A percentile compares a stretch with the other conserved stretches of the same genome.
Conservation (phyloP, 2,888 invertebrate species). For the Muschampia plurimacula region DNA sequence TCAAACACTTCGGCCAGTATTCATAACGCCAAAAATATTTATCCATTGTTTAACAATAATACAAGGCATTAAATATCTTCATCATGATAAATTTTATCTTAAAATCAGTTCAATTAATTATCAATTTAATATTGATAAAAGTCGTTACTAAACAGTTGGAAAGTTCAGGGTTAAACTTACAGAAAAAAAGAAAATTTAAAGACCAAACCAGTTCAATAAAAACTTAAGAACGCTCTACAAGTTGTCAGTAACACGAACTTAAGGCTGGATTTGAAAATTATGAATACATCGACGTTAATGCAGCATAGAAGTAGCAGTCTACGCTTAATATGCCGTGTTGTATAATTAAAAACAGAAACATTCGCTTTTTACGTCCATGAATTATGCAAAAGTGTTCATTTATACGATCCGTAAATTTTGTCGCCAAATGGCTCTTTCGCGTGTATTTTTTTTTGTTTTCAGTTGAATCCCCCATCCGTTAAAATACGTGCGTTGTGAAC, state of each 20-base stretch:
- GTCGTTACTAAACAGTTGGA: too few species aligned
- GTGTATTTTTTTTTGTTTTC: slow-evolving; percentile 57
- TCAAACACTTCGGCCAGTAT: slow-evolving; percentile 9
- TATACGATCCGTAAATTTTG: slow-evolving; percentile 80
- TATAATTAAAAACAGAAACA: slow-evolving; percentile 84
- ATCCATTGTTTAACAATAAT: too few species aligned
- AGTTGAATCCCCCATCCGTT: slow-evolving; percentile 53
- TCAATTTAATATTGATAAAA: too few species aligned
- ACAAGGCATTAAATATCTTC: too few species aligned
- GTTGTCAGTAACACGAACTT: neutral
- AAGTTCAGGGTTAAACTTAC: too few species aligned
- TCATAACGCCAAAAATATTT: too few species aligned
- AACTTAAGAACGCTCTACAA: neutral
- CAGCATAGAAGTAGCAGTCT: slow-evolving; percentile 66
- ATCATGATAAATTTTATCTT: too few species aligned
- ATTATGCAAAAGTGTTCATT: slow-evolving; percentile 82
- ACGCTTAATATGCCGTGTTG: slow-evolving; percentile 80
- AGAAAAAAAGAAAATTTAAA: too few species aligned
- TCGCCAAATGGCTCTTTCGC: slow-evolving; percentile 70
- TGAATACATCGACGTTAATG: slow-evolving; percentile 59
- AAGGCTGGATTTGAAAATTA: slow-evolving; percentile 34
- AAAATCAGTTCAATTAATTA: too few species aligned
- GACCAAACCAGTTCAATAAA: too few species aligned
- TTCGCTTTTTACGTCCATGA: slow-evolving; percentile 82
- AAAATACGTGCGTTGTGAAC: slow-evolving; percentile 37